Conservation (phyloP, 2,888 invertebrate genomes). For the Pristionchus japonicus region DNA sequence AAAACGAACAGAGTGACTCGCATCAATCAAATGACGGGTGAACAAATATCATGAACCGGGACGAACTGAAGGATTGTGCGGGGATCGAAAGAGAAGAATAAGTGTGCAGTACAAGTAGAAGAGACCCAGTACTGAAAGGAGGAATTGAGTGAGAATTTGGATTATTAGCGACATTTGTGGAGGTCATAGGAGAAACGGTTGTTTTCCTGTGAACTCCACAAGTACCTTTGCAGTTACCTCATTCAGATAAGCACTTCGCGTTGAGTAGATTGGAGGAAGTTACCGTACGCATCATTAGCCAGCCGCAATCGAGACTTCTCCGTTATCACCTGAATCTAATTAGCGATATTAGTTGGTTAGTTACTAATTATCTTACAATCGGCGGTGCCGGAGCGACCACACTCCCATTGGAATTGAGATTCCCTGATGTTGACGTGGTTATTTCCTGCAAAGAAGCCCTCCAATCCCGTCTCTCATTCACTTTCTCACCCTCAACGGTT, state of each 20-base stretch:
- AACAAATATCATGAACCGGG: slow-evolving; percentile 8
- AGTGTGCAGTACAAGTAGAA: slow-evolving; percentile 9
- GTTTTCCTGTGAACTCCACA: too few relatives aligned
- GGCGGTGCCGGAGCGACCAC: slow-evolving; percentile 31
- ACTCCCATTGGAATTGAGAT: slow-evolving; percentile 32
- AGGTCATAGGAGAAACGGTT: too few relatives aligned
- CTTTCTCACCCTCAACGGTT: slow-evolving; percentile 4
- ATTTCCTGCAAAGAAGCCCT: slow-evolving; percentile 4
- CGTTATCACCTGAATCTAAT: slow-evolving; percentile 44
- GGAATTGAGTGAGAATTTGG: too few relatives aligned
- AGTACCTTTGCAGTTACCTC: too few relatives aligned
- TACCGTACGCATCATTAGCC: slow-evolving; percentile 43
- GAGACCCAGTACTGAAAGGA: slow-evolving; percentile 23
- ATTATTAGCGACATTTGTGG: too few relatives aligned
- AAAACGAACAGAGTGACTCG: background rate
- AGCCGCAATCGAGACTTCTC: slow-evolving; percentile 20
- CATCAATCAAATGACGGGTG: slow-evolving; percentile 22
- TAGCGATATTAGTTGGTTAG: too few relatives aligned
- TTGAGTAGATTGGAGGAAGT: slow-evolving; percentile 33
- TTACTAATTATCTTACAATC: slow-evolving; percentile 35
- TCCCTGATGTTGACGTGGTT: slow-evolving; percentile 19
- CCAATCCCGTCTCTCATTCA: background rate
- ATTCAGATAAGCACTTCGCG: slow-evolving; percentile 43
- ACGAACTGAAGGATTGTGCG: background rate
- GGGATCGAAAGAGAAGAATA: slow-evolving; percentile 36